Percentiles rank a stretch among this genome's conserved stretches.
These are phyloP conservation scores for Gnatocerus cornutus DNA, from an alignment of 2,888 invertebrate genomes.

Conservation along the genomic window DNA sequence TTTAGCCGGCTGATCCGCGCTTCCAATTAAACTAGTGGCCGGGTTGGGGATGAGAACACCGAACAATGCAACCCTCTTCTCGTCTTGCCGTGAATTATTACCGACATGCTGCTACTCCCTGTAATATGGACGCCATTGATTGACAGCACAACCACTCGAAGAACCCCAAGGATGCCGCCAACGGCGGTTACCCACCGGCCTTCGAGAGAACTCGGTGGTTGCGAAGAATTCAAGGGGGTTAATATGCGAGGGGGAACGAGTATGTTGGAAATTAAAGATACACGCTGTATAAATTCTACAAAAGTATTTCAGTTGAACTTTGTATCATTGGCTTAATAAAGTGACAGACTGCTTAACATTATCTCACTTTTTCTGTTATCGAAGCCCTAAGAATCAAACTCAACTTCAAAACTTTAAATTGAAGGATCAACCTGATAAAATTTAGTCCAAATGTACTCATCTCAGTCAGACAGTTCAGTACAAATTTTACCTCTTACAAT, in stretches of 20 bases:
- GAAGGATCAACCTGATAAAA: too few relatives aligned
- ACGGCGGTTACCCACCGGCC: constrained; percentile 19
- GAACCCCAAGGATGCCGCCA: constrained; percentile 18
- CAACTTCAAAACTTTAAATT: too few relatives aligned
- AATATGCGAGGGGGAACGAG: constrained; percentile 14
- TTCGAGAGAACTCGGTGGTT: constrained; percentile 3
- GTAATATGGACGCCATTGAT: constrained; percentile 40
- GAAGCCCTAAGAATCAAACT: too few relatives aligned
- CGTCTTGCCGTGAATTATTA: constrained; percentile 51
- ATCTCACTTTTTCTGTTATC: too few relatives aligned
- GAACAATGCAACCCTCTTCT: constrained; percentile 59
- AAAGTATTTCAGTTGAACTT: too few relatives aligned
- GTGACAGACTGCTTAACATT: too few relatives aligned
- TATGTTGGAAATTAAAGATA: background rate
- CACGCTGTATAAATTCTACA: background rate
- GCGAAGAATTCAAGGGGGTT: constrained; percentile 32
- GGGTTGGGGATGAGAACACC: constrained; percentile 51
- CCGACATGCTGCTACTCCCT: constrained; percentile 49
- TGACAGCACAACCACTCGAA: constrained; percentile 47
- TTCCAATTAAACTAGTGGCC: constrained; percentile 69
- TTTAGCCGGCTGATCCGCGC: constrained; percentile 70
- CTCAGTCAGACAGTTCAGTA: too few relatives aligned
- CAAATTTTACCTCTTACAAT: too few relatives aligned
- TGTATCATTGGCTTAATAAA: too few relatives aligned
- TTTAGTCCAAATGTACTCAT: too few relatives aligned